Conservation (phyloP, 2,113 vertebrate genomes). For the Chaenogobius annularis region DNA sequence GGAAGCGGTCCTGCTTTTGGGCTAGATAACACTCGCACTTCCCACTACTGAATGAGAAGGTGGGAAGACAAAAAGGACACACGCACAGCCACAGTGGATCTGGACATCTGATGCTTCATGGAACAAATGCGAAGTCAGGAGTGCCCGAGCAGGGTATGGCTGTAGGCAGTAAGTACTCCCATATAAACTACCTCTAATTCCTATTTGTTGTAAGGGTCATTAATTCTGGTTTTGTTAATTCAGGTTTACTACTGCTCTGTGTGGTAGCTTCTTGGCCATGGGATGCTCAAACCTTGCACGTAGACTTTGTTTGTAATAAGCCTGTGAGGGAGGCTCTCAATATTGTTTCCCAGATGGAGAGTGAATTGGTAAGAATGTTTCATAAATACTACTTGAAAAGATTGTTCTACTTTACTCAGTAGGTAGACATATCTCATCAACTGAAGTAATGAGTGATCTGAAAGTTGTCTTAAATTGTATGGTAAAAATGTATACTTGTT, state of each 20-base stretch:
- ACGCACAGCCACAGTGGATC: slow-evolving; percentile 29
- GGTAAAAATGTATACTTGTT: too few species aligned
- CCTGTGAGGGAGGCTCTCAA: slow-evolving; percentile 62
- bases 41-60: slow-evolving; percentile 62
- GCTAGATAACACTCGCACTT: slow-evolving; percentile 63
- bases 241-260: slow-evolving; percentile 68
- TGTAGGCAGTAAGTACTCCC: slow-evolving; percentile 68
- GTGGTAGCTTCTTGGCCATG: slow-evolving; percentile 61
- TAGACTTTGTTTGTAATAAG: slow-evolving; percentile 68
- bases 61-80: slow-evolving; percentile 60
- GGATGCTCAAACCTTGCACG: slow-evolving; percentile 53
- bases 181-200: not conserved
- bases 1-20: slow-evolving; percentile 58
- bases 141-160: slow-evolving; percentile 62
- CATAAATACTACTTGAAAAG: not conserved
- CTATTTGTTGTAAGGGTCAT: not conserved
- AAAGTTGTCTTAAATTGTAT: too few species aligned
- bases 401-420: not conserved
- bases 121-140: slow-evolving; percentile 56
- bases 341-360: slow-evolving; percentile 57
- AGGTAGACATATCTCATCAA: not conserved
- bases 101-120: slow-evolving; percentile 52
- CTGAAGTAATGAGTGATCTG: not conserved
- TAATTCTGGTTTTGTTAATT: slow-evolving; percentile 12
- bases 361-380: slow-evolving; percentile 56